A percentile compares a stretch with the other conserved stretches of the same genome.
These are phyloP conservation scores for Eupristina koningsbergeri DNA, from an alignment of 1,140 invertebrate genomes.

Conservation along the genomic window DNA sequence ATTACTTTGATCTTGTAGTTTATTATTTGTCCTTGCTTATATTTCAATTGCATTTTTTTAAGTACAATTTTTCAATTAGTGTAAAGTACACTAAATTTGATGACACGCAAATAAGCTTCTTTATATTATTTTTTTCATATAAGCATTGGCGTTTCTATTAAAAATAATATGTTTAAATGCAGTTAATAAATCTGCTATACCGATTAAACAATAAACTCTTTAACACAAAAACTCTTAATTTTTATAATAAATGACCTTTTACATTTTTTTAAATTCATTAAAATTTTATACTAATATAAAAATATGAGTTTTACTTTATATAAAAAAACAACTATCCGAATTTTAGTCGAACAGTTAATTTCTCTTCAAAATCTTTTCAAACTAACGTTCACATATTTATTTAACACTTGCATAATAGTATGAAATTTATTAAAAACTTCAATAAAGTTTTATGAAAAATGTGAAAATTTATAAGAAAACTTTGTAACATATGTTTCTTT, in stretches of 20 bases:
- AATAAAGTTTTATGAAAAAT: neutral
- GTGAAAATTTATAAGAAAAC: neutral
- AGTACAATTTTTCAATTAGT: neutral
- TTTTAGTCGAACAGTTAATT: neutral
- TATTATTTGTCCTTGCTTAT: neutral
- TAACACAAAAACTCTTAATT: too few species aligned
- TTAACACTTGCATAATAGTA: neutral
- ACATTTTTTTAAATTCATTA: neutral
- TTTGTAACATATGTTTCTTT: neutral
- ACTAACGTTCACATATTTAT: neutral
- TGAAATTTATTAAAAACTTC: neutral
- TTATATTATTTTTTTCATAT: neutral
- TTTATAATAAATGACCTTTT: neutral
- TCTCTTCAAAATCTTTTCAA: neutral
- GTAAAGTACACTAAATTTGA: neutral
- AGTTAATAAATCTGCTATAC: neutral
- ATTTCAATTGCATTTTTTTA: neutral
- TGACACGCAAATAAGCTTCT: neutral
- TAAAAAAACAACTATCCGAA: neutral
- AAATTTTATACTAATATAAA: neutral
- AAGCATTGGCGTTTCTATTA: neutral
- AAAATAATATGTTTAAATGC: neutral
- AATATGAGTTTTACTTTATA: neutral
- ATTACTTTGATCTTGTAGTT: neutral
- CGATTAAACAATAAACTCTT: too few species aligned